A percentile compares a stretch with the other conserved stretches of the same genome.
phyloP scores from a whole-genome alignment of 2,797 vertebrate species.

The Gallinago solitaria region DNA sequence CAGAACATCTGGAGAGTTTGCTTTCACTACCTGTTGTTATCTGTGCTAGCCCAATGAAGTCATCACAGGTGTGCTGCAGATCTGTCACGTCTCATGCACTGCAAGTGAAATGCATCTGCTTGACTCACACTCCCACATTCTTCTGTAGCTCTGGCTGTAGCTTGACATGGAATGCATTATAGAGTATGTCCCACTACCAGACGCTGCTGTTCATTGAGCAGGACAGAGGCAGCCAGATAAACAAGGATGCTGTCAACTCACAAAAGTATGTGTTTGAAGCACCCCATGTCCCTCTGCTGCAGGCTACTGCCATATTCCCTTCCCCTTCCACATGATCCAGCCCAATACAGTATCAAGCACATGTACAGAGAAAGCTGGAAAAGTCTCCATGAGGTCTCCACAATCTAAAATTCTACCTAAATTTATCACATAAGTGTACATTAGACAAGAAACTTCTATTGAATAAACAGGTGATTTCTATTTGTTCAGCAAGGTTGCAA shows the following conservation, averaged over 20 bases:
- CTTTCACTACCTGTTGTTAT: not conserved
- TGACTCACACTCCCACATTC: not conserved
- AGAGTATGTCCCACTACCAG: not conserved
- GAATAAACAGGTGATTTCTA: not conserved
- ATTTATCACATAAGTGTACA: not conserved
- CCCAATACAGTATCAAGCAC: not conserved
- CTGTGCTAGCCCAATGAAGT: not conserved
- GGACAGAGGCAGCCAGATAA: not conserved
- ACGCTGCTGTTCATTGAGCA: not conserved
- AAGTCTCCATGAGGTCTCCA: not conserved
- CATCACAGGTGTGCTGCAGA: not conserved
- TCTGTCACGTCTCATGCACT: not conserved
- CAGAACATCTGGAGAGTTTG: slow-evolving; percentile 3
- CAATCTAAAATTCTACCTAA: not conserved
- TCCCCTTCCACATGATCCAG: not conserved
- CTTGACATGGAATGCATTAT: not conserved
- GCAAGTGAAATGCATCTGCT: not conserved
- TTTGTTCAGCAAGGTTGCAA: not conserved
- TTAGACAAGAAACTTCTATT: not conserved
- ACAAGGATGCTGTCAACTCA: not conserved
- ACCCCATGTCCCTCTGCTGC: too few species aligned
- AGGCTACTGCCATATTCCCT: not conserved
- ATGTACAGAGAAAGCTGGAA: not conserved
- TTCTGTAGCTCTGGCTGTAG: not conserved
- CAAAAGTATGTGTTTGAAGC: not conserved